Conservation (phyloP, 2,797 vertebrate genomes). For the Pachyuromys duprasi region DNA sequence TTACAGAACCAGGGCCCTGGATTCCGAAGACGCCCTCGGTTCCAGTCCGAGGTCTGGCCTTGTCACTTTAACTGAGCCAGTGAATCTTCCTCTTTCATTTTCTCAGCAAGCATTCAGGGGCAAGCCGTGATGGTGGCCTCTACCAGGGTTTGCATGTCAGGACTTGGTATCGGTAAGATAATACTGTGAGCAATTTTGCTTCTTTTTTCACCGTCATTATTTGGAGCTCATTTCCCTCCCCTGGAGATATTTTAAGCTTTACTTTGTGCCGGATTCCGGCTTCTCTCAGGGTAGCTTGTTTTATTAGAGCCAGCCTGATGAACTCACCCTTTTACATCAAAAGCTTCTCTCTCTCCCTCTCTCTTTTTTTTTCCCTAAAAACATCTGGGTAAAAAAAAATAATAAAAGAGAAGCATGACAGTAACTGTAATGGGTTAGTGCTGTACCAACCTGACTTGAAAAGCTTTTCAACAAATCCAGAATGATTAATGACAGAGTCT, state of each 20-base stretch:
- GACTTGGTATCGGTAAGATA: not conserved
- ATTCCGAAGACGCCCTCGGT: not conserved
- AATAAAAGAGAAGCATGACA: not conserved
- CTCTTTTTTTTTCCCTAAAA: conserved; percentile 54
- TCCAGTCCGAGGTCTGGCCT: not conserved
- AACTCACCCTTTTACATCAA: conserved; percentile 15
- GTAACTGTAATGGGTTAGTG: conserved; percentile 13
- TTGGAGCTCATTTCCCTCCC: not conserved
- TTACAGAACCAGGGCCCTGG: not conserved
- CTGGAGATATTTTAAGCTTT: conserved; percentile 27
- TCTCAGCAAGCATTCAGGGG: not conserved
- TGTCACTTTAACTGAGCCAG: not conserved
- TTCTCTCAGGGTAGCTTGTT: not conserved
- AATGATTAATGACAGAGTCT: conserved; percentile 46
- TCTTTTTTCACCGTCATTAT: not conserved
- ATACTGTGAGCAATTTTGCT: not conserved
- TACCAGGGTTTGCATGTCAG: not conserved
- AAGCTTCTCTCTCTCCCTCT: not conserved
- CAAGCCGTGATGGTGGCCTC: not conserved
- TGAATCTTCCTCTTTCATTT: not conserved
- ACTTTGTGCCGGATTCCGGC: not conserved
- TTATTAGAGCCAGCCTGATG: conserved; percentile 5
- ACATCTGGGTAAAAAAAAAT: not conserved
- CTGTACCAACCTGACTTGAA: conserved; percentile 35
- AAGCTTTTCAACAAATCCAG: conserved; percentile 58